Percentiles rank a stretch among this genome's conserved stretches.
These are phyloP conservation scores for Sphenodon punctatus DNA, from an alignment of 2,797 vertebrate species.

Conservation along the genomic window DNA sequence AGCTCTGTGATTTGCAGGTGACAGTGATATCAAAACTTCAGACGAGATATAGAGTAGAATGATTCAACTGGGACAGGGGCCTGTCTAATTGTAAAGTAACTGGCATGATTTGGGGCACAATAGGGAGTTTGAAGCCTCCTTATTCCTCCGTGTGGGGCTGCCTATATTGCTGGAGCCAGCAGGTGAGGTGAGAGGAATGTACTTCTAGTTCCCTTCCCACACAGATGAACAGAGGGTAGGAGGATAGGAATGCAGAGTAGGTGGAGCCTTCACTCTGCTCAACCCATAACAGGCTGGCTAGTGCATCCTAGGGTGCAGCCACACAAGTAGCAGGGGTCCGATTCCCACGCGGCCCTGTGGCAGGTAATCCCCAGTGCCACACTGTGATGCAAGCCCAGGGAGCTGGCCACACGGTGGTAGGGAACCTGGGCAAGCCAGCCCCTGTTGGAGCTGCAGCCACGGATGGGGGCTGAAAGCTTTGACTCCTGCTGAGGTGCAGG, in stretches of 20 bases:
- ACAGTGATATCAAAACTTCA: background rate
- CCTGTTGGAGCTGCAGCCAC: no score
- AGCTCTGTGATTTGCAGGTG: fast-evolving
- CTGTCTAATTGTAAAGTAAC: background rate
- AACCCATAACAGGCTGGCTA: background rate
- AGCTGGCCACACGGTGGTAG: no score
- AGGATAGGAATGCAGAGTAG: background rate
- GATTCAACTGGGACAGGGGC: fast-evolving
- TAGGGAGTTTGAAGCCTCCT: background rate
- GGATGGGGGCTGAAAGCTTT: no score
- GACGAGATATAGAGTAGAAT: background rate
- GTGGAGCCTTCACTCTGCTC: background rate
- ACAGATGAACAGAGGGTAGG: no score
- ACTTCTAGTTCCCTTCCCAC: background rate
- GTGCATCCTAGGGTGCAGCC: background rate
- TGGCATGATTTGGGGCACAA: background rate
- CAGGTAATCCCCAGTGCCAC: no score
- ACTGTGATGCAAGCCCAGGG: no score
- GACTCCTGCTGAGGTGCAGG: no score
- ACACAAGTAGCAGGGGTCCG: no score
- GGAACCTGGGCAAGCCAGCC: no score
- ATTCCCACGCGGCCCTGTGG: no score
- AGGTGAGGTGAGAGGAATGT: fast-evolving
- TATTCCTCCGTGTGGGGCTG: background rate
- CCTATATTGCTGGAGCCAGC: background rate